These are phyloP conservation scores for Trinectes maculatus DNA, from an alignment of 2,113 vertebrate genomes.

Conservation along the genomic window DNA sequence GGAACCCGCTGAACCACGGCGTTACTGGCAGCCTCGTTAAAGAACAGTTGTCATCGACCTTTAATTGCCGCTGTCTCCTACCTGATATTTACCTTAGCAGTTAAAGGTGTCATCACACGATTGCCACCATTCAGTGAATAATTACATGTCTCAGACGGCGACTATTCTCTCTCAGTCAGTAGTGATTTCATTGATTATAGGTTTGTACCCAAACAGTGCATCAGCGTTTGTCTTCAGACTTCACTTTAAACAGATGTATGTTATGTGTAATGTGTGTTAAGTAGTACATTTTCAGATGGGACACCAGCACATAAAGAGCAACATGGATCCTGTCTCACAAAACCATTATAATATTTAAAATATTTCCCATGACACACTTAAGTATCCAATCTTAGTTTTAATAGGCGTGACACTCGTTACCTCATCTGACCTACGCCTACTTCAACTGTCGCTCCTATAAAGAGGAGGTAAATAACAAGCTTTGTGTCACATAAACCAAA, in stretches of 20 bases:
- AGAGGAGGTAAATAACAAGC: conserved; percentile 30
- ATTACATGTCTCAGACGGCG: conserved; percentile 14
- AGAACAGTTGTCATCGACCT: no score
- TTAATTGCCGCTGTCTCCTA: not conserved
- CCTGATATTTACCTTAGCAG: conserved; percentile 29
- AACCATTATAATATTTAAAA: not conserved
- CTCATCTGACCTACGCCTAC: not conserved
- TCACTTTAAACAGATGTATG: not conserved
- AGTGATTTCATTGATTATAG: not conserved
- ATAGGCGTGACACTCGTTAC: no score
- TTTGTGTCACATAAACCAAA: conserved; percentile 45
- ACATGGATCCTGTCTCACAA: no score
- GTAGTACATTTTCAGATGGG: not conserved
- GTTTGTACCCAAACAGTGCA: not conserved
- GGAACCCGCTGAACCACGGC: conserved; percentile 7
- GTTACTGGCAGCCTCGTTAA: no score
- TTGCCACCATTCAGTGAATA: conserved; percentile 3
- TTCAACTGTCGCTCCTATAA: not conserved
- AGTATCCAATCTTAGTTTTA: not conserved
- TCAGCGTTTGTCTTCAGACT: not conserved
- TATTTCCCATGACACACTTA: not conserved
- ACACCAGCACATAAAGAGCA: not conserved
- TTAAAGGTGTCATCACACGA: conserved; percentile 16
- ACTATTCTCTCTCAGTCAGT: not conserved
- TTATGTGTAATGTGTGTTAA: not conserved